Conservation (phyloP, 2,797 vertebrate genomes). For the Betta splendens region DNA sequence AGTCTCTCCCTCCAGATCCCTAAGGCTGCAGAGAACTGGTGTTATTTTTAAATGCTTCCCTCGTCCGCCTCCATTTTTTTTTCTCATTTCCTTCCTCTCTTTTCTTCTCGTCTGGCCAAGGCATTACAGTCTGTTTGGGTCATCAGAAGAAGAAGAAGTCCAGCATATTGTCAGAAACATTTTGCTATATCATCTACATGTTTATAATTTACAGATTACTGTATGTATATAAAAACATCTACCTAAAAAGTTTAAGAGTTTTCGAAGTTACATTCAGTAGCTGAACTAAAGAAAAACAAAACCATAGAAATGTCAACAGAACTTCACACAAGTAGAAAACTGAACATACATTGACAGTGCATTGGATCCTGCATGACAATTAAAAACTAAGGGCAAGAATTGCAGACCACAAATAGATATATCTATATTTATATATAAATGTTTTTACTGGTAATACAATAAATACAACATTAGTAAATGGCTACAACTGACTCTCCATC, state of each 20-base stretch:
- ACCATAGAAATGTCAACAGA: slow-evolving; percentile 65
- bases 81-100: too few species aligned
- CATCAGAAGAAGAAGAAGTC: too few species aligned
- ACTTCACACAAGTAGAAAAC: slow-evolving; percentile 77
- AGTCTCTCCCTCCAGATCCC: too few species aligned
- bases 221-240: slow-evolving; percentile 78
- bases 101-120: too few species aligned
- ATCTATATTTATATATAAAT: slow-evolving; percentile 81
- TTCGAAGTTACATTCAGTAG: slow-evolving; percentile 82
- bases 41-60: too few species aligned
- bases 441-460: slow-evolving; percentile 81
- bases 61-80: too few species aligned
- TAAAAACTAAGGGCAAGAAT: slow-evolving; percentile 75
- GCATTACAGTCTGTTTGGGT: too few species aligned
- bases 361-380: slow-evolving; percentile 72
- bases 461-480: slow-evolving; percentile 85
- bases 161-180: too few species aligned
- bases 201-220: too few species aligned
- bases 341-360: slow-evolving; percentile 72
- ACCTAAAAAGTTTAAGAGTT: slow-evolving; percentile 81
- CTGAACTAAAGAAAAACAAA: slow-evolving; percentile 74
- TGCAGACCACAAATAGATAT: slow-evolving; percentile 83
- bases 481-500: slow-evolving; percentile 78
- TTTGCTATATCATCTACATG: too few species aligned
- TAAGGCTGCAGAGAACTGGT: too few species aligned